phyloP scores from a whole-genome alignment of 2,888 invertebrate species.

The Margaritifera margaritifera region DNA sequence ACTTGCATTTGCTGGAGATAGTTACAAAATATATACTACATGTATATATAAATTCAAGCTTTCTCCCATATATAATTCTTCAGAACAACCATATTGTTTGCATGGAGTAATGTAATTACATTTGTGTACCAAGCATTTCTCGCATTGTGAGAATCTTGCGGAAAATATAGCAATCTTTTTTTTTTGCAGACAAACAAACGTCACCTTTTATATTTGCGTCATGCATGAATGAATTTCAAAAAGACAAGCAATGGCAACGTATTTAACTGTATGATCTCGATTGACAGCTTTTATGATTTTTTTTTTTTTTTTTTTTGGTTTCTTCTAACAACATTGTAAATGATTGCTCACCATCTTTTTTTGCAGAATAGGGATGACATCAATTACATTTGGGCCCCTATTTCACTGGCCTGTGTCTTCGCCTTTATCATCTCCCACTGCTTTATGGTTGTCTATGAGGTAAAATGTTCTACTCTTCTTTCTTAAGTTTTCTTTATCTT shows the following conservation, averaged over 20 bases:
- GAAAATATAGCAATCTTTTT: no score
- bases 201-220: no score
- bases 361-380: slow-evolving; percentile 47
- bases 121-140: no score
- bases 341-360: slow-evolving; percentile 1
- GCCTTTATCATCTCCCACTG: slow-evolving; percentile 86
- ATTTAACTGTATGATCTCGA: no score
- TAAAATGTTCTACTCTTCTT: slow-evolving; percentile 71
- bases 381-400: slow-evolving; percentile 60
- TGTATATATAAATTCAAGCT: not conserved
- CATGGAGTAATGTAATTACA: no score
- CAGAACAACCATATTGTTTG: not conserved
- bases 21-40: not conserved
- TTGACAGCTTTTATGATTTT: no score
- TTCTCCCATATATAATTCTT: not conserved
- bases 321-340: not conserved
- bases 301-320: not conserved
- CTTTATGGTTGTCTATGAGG: slow-evolving; percentile 93
- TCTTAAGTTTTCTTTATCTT: not conserved
- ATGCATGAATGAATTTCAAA: no score
- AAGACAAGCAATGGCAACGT: not conserved
- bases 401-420: slow-evolving; percentile 52
- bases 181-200: no score
- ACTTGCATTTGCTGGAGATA: no score
- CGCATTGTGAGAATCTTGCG: no score